Base-by-base conservation (phyloP, 2,888 invertebrate genomes). In the Lepidonotus clava region DNA sequence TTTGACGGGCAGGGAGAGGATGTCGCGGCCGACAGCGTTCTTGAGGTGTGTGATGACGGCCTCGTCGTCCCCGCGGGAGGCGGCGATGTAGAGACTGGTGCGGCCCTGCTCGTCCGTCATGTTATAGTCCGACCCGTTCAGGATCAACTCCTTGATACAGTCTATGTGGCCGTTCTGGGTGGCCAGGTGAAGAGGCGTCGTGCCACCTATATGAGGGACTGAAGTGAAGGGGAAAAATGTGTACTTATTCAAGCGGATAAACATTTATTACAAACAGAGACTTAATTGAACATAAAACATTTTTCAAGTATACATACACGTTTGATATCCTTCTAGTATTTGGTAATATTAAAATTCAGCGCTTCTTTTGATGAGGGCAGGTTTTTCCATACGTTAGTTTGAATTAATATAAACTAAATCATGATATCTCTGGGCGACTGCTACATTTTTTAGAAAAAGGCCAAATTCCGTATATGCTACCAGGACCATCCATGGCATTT, bases 81-180 rank as follows among this genome's bases (percentile, higher is more conserved):
- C 92, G 14, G 93, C 92, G 28, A 93, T 91, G 86, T 92, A 93
- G 36, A 93, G 89, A 89, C 92, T 92, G 4, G 93, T 93, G 38
- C 92, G 88, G 11, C 88, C 88, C 41, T 89, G 87, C 86, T 92
- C 93, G 89, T 93, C 93, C 11, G 92, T 92, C 32, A 92, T 92
- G 89, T 93, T 93, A 88, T 93, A 93, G 87, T 93, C 93, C 1
- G 93, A 93, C 0, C 93, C 93, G 89, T 92, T 91, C 89, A 92
- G 92, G 76, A 93, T 93, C 40, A 94, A 90, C 84, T 92, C 90
- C 53, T 89, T 90, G 0, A 93, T 91, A 90, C 94, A 94, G 36
- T 90, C 89, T 0, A 91, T 84, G 87, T 93, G 92, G 89, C 92
- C 92, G 80, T 91, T 90, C 1, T 88, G 87, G 5, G 93, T 91